phyloP scores from a whole-genome alignment of 2,888 invertebrate species.

The Limenitis camilla region DNA sequence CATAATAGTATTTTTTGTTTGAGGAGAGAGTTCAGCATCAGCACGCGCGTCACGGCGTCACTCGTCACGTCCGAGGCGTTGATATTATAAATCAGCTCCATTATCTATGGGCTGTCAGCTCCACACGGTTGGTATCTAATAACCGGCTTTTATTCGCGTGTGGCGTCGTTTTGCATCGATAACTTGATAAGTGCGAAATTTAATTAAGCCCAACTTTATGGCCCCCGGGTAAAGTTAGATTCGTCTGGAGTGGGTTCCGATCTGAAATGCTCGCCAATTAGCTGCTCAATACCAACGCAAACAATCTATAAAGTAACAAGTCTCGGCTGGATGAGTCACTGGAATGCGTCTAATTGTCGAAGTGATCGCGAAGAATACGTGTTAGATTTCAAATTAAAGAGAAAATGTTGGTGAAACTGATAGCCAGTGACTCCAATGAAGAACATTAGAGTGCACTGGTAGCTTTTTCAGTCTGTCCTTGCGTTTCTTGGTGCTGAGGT shows the following conservation, averaged over 20 bases:
- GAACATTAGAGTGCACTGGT: background rate
- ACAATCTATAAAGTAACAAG: slow-evolving; percentile 63
- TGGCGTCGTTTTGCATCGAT: slow-evolving; percentile 11
- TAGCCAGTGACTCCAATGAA: background rate
- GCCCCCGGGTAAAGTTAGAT: slow-evolving; percentile 34
- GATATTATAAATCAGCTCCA: slow-evolving; percentile 32
- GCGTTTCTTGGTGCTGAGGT: too few relatives aligned
- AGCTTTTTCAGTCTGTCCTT: too few relatives aligned
- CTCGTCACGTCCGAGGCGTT: slow-evolving; percentile 37
- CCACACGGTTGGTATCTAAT: too few relatives aligned
- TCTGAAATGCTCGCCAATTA: slow-evolving; percentile 50
- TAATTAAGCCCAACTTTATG: slow-evolving; percentile 33
- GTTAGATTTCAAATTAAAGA: slow-evolving; percentile 59
- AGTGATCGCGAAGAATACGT: slow-evolving; percentile 53
- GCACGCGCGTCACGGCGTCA: background rate
- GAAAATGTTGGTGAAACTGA: slow-evolving; percentile 30
- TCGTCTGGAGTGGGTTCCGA: slow-evolving; percentile 40
- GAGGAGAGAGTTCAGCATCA: slow-evolving; percentile 32
- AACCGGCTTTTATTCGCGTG: slow-evolving; percentile 34
- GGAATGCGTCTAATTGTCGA: slow-evolving; percentile 66
- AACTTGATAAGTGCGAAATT: background rate
- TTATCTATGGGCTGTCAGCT: slow-evolving; percentile 20
- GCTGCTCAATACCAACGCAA: too few relatives aligned
- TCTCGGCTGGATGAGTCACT: slow-evolving; percentile 65
- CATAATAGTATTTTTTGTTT: slow-evolving; percentile 28